A percentile compares a stretch with the other conserved stretches of the same genome.
Evolutionary conservation across 2,113 vertebrate species (phyloP).

Genomic region (Danio rerio): GRCz12tu NC_133196.1:9054001-9054500

Average conservation of each 20-base stretch:
- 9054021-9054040: too few relatives aligned
- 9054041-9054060: too few relatives aligned
- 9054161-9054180: neutral
- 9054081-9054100: too few relatives aligned
- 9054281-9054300: neutral
- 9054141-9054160: neutral
- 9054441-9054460: constrained; percentile 18
- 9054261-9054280: neutral
- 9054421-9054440: constrained; percentile 21
- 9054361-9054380: neutral
- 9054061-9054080: too few relatives aligned
- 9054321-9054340: constrained; percentile 15
- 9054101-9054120: constrained; percentile 1
- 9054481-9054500: neutral
- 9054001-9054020: too few relatives aligned
- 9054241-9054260: neutral
- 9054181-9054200: neutral
- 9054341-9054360: constrained; percentile 13
- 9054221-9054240: neutral
- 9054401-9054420: neutral
- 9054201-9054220: neutral
- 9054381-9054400: neutral
- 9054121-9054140: neutral
- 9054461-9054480: constrained; percentile 38
- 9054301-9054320: neutral